Percentiles rank a stretch among this genome's conserved stretches.
Conservation (phyloP, 2,888 invertebrate genomes). For the Cephus rjabovi region DNA sequence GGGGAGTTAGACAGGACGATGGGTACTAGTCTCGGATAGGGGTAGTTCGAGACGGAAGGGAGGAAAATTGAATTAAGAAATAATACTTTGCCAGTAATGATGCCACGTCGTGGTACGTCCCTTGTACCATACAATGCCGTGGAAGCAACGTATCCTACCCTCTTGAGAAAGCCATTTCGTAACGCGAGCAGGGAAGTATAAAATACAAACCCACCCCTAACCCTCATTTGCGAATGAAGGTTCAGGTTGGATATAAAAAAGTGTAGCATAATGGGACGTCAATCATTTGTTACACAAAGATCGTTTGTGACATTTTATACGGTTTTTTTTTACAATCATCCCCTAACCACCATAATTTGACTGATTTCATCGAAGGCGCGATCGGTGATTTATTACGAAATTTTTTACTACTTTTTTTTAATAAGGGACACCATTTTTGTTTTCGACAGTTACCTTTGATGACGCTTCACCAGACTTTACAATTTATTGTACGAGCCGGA, state of each 20-base stretch:
- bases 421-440: neutral
- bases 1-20: conserved; percentile 17
- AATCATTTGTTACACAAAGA: no score
- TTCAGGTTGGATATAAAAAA: no score
- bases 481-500: neutral
- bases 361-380: neutral
- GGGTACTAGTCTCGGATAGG: neutral
- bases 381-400: neutral
- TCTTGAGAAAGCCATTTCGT: neutral
- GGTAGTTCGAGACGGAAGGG: neutral
- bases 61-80: conserved; percentile 52
- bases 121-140: neutral
- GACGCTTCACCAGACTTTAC: neutral
- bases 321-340: neutral
- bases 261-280: no score
- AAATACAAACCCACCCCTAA: no score
- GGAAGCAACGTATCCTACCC: neutral
- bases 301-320: no score
- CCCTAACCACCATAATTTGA: neutral
- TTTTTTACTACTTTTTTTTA: neutral
- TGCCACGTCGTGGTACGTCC: conserved; percentile 29
- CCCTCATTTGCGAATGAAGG: no score
- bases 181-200: no score
- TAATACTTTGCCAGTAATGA: conserved; percentile 57
- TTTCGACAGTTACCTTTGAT: neutral